Evolutionary conservation across 2,888 invertebrate species (phyloP).

Genomic region (Pollenia amentaria): DNA sequence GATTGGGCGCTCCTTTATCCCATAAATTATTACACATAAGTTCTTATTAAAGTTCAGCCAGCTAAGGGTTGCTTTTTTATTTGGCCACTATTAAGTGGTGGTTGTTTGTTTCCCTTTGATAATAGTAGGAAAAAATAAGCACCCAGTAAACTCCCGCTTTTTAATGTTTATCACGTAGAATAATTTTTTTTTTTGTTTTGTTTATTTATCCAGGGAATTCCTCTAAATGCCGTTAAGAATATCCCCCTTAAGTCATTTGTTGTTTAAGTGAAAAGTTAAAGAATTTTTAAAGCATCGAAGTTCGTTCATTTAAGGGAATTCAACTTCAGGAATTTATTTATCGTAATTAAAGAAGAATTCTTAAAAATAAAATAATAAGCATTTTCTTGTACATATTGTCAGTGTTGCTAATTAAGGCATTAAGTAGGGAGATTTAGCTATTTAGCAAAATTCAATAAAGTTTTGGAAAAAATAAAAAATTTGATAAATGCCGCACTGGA

Average conservation of each 20-base stretch:
- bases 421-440: too few species aligned
- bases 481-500: too few species aligned
- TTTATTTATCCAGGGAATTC: conserved; percentile 31
- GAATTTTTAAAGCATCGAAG: neutral
- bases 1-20: conserved; percentile 52
- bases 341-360: too few species aligned
- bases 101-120: neutral
- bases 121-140: neutral
- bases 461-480: too few species aligned
- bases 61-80: conserved; percentile 45
- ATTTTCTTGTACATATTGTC: too few species aligned
- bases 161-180: conserved; percentile 18
- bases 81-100: neutral
- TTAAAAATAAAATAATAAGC: too few species aligned
- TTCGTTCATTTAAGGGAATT: neutral
- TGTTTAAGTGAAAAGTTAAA: conserved; percentile 7
- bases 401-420: too few species aligned
- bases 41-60: conserved; percentile 39
- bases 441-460: too few species aligned
- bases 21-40: conserved; percentile 39
- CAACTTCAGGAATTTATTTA: neutral
- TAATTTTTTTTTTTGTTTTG: neutral
- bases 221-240: conserved; percentile 22
- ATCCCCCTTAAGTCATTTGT: conserved; percentile 45
- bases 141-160: conserved; percentile 36